phyloP scores from a whole-genome alignment of 1,140 invertebrate genomes.

The Diorhabda carinulata region DNA sequence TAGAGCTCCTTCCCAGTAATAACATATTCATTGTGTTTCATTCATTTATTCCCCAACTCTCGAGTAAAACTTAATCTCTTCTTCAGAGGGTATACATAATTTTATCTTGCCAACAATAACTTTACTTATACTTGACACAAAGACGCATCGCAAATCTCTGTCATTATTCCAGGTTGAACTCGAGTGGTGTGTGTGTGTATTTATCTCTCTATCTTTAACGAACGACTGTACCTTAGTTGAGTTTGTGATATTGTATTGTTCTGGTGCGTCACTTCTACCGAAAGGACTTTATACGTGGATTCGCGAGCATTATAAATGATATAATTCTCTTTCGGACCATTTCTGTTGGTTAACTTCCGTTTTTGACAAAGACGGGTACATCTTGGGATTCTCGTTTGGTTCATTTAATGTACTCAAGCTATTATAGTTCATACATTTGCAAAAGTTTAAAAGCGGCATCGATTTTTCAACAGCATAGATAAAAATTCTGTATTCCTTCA shows the following conservation, averaged over 20 bases:
- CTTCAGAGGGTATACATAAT: slow-evolving; percentile 19
- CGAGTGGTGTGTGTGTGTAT: slow-evolving; percentile 9
- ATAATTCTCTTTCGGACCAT: slow-evolving; percentile 30
- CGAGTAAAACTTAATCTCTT: slow-evolving; percentile 18
- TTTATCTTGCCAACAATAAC: slow-evolving; percentile 24
- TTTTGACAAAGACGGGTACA: slow-evolving; percentile 30
- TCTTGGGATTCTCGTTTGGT: slow-evolving; percentile 17
- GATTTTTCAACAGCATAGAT: no score
- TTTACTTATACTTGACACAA: slow-evolving; percentile 25
- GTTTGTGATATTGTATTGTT: slow-evolving; percentile 31
- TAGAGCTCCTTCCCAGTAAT: slow-evolving; percentile 8
- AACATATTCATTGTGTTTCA: slow-evolving; percentile 16
- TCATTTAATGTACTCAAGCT: slow-evolving; percentile 18
- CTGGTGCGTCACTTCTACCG: slow-evolving; percentile 22
- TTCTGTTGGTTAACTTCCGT: slow-evolving; percentile 27
- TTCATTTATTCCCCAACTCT: slow-evolving; percentile 9
- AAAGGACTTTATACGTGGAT: slow-evolving; percentile 34
- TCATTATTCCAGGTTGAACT: slow-evolving; percentile 38
- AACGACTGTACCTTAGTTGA: slow-evolving; percentile 29
- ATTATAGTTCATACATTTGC: neutral
- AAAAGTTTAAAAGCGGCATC: no score
- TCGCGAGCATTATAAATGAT: slow-evolving; percentile 30
- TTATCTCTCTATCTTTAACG: neutral
- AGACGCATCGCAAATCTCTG: slow-evolving; percentile 33
- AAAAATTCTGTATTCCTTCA: no score